Evolutionary conservation across 2,888 invertebrate species (phyloP).

Genomic region (Phytoseiulus persimilis): DNA sequence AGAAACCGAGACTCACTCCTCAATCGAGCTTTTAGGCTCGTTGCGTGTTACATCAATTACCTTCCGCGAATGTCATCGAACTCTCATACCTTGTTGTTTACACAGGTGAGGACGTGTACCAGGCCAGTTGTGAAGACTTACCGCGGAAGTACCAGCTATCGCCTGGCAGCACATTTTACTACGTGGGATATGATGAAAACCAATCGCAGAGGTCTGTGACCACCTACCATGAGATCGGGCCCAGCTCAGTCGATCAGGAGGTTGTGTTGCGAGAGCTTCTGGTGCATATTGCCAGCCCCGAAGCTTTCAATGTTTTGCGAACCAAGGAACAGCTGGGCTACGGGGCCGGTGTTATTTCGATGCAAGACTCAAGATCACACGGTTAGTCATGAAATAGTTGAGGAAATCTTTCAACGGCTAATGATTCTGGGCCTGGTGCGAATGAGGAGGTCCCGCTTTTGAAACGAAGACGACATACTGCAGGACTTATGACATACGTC

Average conservation of each 20-base stretch:
- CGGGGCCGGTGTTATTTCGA: constrained; percentile 18
- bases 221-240: constrained; percentile 18
- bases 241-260: constrained; percentile 9
- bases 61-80: background rate
- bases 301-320: constrained; percentile 22
- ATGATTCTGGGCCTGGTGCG: too few relatives aligned
- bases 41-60: too few relatives aligned
- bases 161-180: constrained; percentile 24
- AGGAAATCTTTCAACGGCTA: too few relatives aligned
- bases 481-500: constrained; percentile 26
- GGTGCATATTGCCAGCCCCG: constrained; percentile 29
- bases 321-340: constrained; percentile 30
- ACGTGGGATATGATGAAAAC: constrained; percentile 29
- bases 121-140: constrained; percentile 24
- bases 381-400: background rate
- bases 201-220: constrained; percentile 32
- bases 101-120: background rate
- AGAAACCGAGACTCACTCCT: too few relatives aligned
- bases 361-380: background rate
- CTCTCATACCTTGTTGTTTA: background rate
- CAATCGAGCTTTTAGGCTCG: too few relatives aligned
- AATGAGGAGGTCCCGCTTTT: too few relatives aligned
- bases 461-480: background rate
- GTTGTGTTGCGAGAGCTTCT: constrained; percentile 32
- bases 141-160: constrained; percentile 29